Base-by-base conservation (phyloP, 2,888 invertebrate genomes). In the Noctua fimbriata region DNA sequence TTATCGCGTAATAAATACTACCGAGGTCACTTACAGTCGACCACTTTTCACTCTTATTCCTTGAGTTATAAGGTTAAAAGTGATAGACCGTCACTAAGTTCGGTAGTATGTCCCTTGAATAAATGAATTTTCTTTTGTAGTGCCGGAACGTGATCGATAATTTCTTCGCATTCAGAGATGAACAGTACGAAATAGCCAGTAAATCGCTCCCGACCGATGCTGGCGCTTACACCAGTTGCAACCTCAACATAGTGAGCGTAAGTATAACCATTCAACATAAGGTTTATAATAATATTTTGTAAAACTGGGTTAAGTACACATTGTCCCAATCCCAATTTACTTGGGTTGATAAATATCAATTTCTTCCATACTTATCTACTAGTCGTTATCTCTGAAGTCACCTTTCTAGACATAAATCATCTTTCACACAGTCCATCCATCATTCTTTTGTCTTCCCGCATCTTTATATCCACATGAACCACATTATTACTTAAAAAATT, bases 201-300 rank as follows among this genome's bases (percentile, higher is more conserved):
- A 94, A 93, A 3, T 97, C 98, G 91, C 96, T 97, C 0, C 93
- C 97, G 6, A 93, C 97, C 47, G 97, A 96, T 12, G 95, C 98
- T 47, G 98, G 98, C 24, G 97, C 98, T 93, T 98, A 98, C 32
- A 98, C 98, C 0, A 98, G 98, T 1, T 95, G 98, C 5, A 99
- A 99, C 94, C 94, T 98, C 69, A 99, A 98, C 9, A 97, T 96
- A 90, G 79, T 98, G 0, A 74, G 0, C 28, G 86, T 88, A 55
- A 82, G 85, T 76, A 65, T 32, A 36, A 2, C 44, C 14, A 58
- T 76, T 75, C 24, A 55, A 49, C 36, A n/a, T 18, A 36, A 18
- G 9, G n/a, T n/a, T 49, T 5, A 63, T 47, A 32, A 32, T 47
- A 28, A 36, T 32, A 18, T 63, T 32, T 32, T 18, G 9, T 16